Base-by-base conservation (phyloP, 2,113 vertebrate genomes). In the Dunckerocampus dactyliophorus region DNA sequence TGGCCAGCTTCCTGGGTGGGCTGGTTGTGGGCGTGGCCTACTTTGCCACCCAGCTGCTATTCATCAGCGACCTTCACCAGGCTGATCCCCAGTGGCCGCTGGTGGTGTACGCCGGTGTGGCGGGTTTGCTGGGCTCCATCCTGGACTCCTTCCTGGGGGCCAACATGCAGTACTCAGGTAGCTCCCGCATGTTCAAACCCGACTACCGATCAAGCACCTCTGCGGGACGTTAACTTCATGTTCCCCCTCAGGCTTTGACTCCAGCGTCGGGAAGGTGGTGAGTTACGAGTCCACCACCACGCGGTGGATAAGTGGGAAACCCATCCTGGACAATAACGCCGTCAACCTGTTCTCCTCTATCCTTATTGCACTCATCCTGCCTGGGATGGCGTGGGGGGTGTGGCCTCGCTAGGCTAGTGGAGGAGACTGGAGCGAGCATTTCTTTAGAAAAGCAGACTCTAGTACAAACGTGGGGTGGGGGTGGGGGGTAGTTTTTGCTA, bases 331-430 rank as follows among this genome's bases (percentile, higher is more conserved):
- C 82, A 98, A 99, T 91, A 99, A 98, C 0, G 88, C 92, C 0
- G 95, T 98, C 14, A 99, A 98, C 79, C 93, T 99, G 15, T 98
- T 99, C 82, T 96, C 97, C 67, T 93, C 93, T 1, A 77, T 98
- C 19, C 76, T 98, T 11, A 59, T 93, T 14, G 95, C 95, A 2
- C 88, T 98, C 37, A 15, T 92, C 45, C 88, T 98, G 58, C 97
- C 97, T 1, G 91, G 93, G n/a, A 48, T 89, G 4, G 93, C 95
- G 0, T 95, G 92, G 87, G 91, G 88, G 0, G 73, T 93, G 74
- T 98, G 95, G 97, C 95, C 95, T 0, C 78, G 48, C 3, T 84
- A 55, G 52, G 39, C 31, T 8, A 34, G 24, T 28, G 24, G 31
- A 34, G 31, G 31, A 34, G 31, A 34, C 4, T 34, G 31, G 4